Evolutionary conservation across 2,797 vertebrate species (phyloP), one percentile per base, ranked within the genome.

Genomic region (Spinus pinus): DNA sequence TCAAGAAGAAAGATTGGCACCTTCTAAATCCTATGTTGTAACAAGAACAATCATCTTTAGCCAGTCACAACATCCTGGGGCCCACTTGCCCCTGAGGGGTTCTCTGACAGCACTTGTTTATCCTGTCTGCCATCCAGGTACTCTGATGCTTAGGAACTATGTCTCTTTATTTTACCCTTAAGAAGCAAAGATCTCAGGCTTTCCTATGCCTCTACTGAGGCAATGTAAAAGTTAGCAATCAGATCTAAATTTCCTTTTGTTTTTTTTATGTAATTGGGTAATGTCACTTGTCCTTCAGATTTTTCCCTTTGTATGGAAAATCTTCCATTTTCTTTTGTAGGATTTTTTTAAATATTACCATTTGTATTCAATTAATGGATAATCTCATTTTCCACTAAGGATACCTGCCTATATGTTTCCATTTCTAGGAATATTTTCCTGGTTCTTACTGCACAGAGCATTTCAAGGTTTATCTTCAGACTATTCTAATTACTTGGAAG

Each of bases 1-100:
- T 41, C 17, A 2, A 78, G 24, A 42, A 78, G 28, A 31, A 71
- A 67, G 5, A 4, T 10, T 35, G 31, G 1, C 8, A 51, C 5
- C 3, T 74, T 71, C 57, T 39, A 50, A 46, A 53, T 9, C 0
- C 3, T 14, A 8, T 2, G 3, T 3, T 2, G 0, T 16, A 69
- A 49, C 0, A 3, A 24, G 8, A 86, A 12, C 20, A 88, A 49
- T 8, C 8, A 37, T 8, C 25, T 60, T 69, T 14, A 6, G 4
- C 15, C 35, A 50, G 16, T 50, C 11, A 39, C 12, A 3, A 18
- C 23, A 18, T 18, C 5, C 7, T 5, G 3, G 16, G 42, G 5
- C 8, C 58, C 23, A 25, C 9, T 44, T 58, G 8, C 4, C 21
- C 16, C 23, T 4, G 2, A 6, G 35, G 18, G 13, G 5, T 12